Base-by-base conservation (phyloP, 2,888 invertebrate species). In the Acleris emargana region DNA sequence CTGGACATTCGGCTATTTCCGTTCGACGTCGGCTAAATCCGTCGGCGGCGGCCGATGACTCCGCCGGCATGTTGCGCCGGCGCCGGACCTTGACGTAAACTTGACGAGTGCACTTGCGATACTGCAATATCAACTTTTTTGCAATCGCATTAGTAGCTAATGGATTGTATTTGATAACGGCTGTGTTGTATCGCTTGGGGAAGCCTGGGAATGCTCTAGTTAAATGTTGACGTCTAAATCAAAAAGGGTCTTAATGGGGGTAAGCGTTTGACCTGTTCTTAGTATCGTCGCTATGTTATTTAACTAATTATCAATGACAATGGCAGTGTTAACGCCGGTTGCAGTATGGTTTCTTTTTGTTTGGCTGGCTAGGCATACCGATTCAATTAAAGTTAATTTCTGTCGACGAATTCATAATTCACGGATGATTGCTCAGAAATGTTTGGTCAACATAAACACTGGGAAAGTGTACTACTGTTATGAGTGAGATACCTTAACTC, bases 21-120 rank as follows among this genome's bases (percentile, higher is more conserved):
- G 89, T 84, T 81, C 71, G 70, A 74, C 72, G 82, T 86, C 87
- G 87, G 86, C 86, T 91, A 89, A 86, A 86, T 88, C 84, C 86
- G 90, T 85, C 86, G 77, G 68, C 76, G 75, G 77, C 88, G 91
- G 91, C 84, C 91, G 89, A 91, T 91, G 91, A 91, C 91, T 89
- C 82, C 85, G 72, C 69, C 78, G 85, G 87, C 85, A 87, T 83
- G 84, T 85, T 38, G 84, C 81, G 66, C 70, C 76, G 78, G 79
- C 81, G 80, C 81, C 82, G 82, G 86, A 89, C 89, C 87, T 88
- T 88, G 87, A 84, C 83, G 81, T 76, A 74, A 75, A 75, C 74
- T 76, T 77, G 71, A 73, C 71, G 73, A 64, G 58, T 66, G 67
- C 71, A 61, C n/a, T 50, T 61, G 68, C 64, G 67, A 67, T 69